A percentile compares a stretch with the other conserved stretches of the same genome.
Evolutionary conservation across 2,797 vertebrate species (phyloP).

Genomic region (Chelonia mydas): DNA sequence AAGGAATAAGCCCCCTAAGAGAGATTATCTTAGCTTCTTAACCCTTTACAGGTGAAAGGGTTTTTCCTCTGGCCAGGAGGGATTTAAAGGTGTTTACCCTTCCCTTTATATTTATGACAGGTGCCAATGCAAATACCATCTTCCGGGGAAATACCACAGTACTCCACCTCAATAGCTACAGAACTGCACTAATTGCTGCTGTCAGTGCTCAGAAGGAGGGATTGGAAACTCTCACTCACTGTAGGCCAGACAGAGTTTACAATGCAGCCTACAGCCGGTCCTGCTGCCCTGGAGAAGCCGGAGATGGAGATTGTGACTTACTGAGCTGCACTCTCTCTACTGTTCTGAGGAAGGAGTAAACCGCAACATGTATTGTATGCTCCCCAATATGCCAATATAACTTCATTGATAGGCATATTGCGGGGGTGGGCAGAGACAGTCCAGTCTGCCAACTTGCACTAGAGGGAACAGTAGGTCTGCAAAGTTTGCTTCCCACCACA

Average conservation of each 20-base stretch:
- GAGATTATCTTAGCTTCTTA: too few relatives aligned
- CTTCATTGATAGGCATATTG: rapidly evolving
- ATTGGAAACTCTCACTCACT: not conserved
- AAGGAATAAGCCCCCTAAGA: too few relatives aligned
- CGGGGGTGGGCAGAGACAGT: too few relatives aligned
- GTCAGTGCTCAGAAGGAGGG: not conserved
- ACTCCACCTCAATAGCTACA: not conserved
- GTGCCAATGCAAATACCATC: not conserved
- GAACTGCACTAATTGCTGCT: not conserved
- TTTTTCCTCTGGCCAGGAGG: too few relatives aligned
- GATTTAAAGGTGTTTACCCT: too few relatives aligned
- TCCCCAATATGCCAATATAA: rapidly evolving
- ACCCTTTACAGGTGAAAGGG: too few relatives aligned
- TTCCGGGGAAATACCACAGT: not conserved
- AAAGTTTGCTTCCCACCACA: not conserved
- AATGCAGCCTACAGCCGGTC: not conserved
- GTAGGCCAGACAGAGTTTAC: not conserved
- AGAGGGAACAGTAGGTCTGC: not conserved
- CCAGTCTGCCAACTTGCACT: too few relatives aligned
- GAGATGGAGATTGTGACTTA: not conserved
- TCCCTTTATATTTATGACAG: too few relatives aligned
- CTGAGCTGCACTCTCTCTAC: not conserved
- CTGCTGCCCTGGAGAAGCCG: not conserved
- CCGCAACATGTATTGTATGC: not conserved
- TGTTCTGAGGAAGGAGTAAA: rapidly evolving